These are phyloP conservation scores for Bufo bufo DNA, from an alignment of 2,113 vertebrate species.

Conservation along the genomic window DNA sequence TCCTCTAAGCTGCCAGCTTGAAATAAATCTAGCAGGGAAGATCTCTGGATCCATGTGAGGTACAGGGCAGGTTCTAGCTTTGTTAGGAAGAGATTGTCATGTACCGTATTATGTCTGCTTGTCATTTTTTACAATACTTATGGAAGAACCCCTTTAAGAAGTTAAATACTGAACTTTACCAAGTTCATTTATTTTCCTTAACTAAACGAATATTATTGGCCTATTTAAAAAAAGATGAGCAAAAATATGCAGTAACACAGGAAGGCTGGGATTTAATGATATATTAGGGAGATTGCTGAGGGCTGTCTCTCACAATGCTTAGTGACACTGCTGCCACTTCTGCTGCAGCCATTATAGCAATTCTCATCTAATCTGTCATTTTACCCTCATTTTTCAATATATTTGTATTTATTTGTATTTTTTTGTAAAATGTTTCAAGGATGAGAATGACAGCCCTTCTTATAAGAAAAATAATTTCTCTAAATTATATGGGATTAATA, in stretches of 20 bases:
- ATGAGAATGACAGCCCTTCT: not conserved
- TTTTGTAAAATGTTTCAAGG: not conserved
- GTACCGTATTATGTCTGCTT: no score
- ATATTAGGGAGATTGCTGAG: conserved; percentile 37
- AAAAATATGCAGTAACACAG: conserved; percentile 13
- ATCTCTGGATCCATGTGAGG: no score
- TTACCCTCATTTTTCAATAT: conserved; percentile 16
- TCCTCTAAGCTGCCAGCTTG: no score
- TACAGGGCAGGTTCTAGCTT: no score
- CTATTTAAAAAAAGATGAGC: not conserved
- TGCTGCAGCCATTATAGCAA: conserved; percentile 46
- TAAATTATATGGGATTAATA: not conserved
- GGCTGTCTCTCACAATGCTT: conserved; percentile 41
- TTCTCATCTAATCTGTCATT: conserved; percentile 50
- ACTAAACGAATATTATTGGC: conserved; percentile 25
- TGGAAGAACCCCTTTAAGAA: not conserved
- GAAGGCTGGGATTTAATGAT: conserved; percentile 9
- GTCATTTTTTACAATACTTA: no score
- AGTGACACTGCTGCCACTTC: conserved; percentile 39
- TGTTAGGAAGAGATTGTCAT: no score
- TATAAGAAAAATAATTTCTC: not conserved
- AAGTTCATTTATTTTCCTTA: conserved; percentile 7
- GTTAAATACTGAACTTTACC: not conserved
- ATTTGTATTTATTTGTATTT: conserved; percentile 26
- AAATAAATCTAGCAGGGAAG: no score